Evolutionary conservation across 1,140 invertebrate species (phyloP).

Genomic region (Heliconius eleuchia): DNA sequence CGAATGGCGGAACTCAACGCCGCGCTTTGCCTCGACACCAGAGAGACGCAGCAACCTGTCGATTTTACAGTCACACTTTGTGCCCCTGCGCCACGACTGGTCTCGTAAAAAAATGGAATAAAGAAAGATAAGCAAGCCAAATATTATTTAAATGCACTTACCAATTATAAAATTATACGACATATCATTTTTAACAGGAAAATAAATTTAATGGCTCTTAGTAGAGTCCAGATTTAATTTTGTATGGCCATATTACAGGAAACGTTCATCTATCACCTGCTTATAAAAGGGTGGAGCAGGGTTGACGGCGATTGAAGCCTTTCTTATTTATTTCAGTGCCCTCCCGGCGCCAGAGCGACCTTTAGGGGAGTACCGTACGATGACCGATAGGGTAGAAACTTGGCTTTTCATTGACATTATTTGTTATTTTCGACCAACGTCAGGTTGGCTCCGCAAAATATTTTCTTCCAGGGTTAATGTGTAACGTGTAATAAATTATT

Average conservation of each 20-base stretch:
- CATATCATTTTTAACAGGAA: background rate
- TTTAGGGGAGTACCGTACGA: conserved; percentile 58
- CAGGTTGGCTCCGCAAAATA: conserved; percentile 17
- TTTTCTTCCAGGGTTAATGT: conserved; percentile 12
- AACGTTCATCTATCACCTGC: conserved; percentile 71
- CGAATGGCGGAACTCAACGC: no score
- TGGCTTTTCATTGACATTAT: conserved; percentile 45
- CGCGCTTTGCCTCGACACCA: no score
- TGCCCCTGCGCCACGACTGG: no score
- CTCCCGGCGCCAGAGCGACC: conserved; percentile 63
- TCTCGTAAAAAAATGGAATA: no score
- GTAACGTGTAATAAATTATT: conserved; percentile 11
- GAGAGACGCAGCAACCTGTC: no score
- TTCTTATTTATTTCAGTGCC: conserved; percentile 70
- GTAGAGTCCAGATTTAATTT: conserved; percentile 20
- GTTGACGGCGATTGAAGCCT: conserved; percentile 70
- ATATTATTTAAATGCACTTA: background rate
- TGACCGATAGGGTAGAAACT: conserved; percentile 64
- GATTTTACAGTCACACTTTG: no score
- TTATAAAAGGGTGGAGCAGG: conserved; percentile 71
- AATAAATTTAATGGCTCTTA: background rate
- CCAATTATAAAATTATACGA: background rate
- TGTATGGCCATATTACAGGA: conserved; percentile 44
- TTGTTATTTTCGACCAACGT: conserved; percentile 34
- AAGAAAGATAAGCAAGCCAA: background rate